phyloP scores from a whole-genome alignment of 2,113 vertebrate species.

The Trachemys scripta region DNA sequence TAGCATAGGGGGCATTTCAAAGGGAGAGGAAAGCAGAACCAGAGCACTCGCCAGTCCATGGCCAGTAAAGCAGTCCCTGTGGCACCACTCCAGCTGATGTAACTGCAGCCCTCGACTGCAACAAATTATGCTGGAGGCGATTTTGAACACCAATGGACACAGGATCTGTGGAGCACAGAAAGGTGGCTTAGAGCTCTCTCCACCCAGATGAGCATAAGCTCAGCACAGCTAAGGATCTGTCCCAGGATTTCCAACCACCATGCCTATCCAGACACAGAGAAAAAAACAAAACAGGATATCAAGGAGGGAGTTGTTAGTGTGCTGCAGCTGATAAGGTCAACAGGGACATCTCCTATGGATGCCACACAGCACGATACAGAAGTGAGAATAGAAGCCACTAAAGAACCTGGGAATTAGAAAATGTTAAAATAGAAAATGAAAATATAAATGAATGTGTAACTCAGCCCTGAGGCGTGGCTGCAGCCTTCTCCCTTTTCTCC shows the following conservation, averaged over 20 bases:
- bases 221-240: background rate
- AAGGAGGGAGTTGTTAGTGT: background rate
- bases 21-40: background rate
- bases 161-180: background rate
- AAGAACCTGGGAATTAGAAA: background rate
- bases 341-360: rapidly evolving
- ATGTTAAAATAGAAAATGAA: background rate
- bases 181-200: background rate
- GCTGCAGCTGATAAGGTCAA: background rate
- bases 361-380: background rate
- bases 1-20: background rate
- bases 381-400: background rate
- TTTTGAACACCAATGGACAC: constrained; percentile 1
- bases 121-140: constrained; percentile 18
- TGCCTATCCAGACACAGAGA: background rate
- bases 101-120: background rate
- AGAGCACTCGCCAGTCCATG: background rate
- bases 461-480: background rate
- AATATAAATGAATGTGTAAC: background rate
- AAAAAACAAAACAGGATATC: background rate
- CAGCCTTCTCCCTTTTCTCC: background rate
- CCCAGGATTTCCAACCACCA: background rate
- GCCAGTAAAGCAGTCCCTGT: background rate
- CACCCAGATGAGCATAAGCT: background rate
- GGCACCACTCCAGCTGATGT: background rate